Evolutionary conservation across 30 jellyfish, hydroid and myxozoan species (phyloP), one percentile per base, ranked within the genome.

Genomic region (Hydractinia symbiolongicarpus): DNA sequence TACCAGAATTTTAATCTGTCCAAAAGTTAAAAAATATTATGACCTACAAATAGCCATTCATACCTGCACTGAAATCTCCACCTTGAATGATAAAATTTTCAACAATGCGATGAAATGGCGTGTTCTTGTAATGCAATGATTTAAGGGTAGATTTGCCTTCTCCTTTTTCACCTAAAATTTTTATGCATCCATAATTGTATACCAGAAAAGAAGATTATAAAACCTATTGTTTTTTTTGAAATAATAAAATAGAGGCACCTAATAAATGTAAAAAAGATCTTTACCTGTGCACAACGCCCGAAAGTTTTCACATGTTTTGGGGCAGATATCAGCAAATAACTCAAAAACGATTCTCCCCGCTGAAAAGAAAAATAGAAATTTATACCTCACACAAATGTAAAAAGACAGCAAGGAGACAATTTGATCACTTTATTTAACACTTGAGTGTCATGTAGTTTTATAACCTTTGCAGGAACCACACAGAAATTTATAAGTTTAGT

Each of bases 11-110:
- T 30, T 1, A 30, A 30, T 30, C 44, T 30, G 44, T 30, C 44
- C 2, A 30, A 30, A 20, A 15, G 51, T 11, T 67, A 68, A 20
- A 68, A 68, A 68, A 68, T 68, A 17, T 11, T 11, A 73, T 30
- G 44, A 30, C 44, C 44, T 30, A 30, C 44, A 30, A 30, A 30
- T 30, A 30, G 44, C 44, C 44, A 30, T 10, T 13, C 85, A 19
- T 74, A 94, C 99, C 95, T 57, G 98, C 94, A 82, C 98, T 93
- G 82, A 93, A 94, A 66, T 94, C 99, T 52, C 99, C 99, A 9
- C 99, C 99, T 68, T 94, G 99, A 54, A 94, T 86, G 88, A 94
- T 89, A 67, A 94, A 94, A 54, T 89, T 96, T 82, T 82, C 80
- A 5, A 94, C 96, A 74, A 94, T 83, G 55, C 99, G 88, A 72